Evolutionary conservation across 1,140 invertebrate genomes (phyloP).

Genomic region (Nephila pilipes): DNA sequence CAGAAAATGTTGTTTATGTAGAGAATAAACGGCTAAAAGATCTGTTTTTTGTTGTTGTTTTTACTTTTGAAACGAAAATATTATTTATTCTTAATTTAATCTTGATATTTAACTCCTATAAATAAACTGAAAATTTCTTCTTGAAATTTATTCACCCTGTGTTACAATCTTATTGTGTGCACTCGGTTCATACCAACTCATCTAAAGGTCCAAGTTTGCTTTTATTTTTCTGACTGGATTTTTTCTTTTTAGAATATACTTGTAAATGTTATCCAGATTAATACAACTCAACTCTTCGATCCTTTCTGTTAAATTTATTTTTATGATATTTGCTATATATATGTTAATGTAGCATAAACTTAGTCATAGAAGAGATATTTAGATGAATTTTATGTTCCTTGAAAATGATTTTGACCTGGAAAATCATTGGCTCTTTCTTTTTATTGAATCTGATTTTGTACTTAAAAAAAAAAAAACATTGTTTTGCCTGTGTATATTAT

Average conservation of each 20-base stretch:
- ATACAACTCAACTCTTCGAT: neutral
- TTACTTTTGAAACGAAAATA: neutral
- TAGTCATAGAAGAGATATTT: neutral
- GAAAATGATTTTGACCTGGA: neutral
- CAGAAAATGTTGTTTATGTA: too few relatives aligned
- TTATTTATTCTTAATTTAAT: too few relatives aligned
- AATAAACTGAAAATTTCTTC: neutral
- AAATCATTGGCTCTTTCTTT: neutral
- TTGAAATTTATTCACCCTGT: neutral
- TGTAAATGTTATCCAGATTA: neutral
- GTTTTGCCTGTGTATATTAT: neutral
- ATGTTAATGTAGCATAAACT: neutral
- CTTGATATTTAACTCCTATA: neutral
- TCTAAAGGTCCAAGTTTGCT: neutral
- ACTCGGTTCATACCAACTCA: neutral
- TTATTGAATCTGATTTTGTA: neutral
- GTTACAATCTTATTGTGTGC: neutral
- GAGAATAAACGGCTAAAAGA: too few relatives aligned
- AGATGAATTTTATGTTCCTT: neutral
- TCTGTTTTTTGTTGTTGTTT: neutral
- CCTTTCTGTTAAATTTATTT: neutral
- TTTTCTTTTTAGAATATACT: neutral
- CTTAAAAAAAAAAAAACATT: neutral
- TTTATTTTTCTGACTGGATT: neutral
- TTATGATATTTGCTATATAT: neutral